Evolutionary conservation across 2,113 vertebrate species (phyloP), one percentile per base, ranked within the genome.

Genomic region (Sylvilagus bachmani): DNA sequence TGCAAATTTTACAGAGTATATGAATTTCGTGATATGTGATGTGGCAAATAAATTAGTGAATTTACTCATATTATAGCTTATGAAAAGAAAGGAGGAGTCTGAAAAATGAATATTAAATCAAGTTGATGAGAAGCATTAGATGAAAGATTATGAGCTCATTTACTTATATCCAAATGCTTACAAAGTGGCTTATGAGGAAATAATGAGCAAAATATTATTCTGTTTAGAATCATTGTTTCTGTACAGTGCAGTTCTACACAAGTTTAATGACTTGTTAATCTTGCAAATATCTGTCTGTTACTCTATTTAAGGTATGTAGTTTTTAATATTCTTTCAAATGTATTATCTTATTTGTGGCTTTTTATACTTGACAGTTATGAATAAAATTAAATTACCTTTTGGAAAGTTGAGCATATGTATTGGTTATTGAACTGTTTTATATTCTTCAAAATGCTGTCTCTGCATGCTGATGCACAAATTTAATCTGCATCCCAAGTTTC

Each of bases 241-340:
- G 25, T 66, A 91, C 19, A 88, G 19, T 64, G 11, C n/a, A 17
- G 5, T 64, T 84, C 44, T 53, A 80, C 2, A 36, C 27, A 87
- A 96, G 84, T 95, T 86, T 96, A 97, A 96, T 97, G 94, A 88
- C 29, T 19, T 86, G 82, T 66, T 94, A 96, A 96, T 97, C 89
- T 97, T 94, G 24, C 33, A 85, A 89, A 90, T 36, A 94, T 92
- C 61, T 93, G 24, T 53, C 62, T 73, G 7, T 33, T 90, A 79
- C 36, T 93, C 71, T 80, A 80, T 71, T 94, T 92, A 66, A 87
- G 16, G 25, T 17, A 77, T 73, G 86, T 95, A 94, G 88, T 80
- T 90, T 96, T 95, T 93, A 96, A 95, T 92, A 96, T 86, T 95
- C 51, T 80, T 91, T 96, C 90, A 38, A 92, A 85, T 89, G 81